Conservation (phyloP, 2,888 invertebrate species). For the Pristionchus japonicus region DNA sequence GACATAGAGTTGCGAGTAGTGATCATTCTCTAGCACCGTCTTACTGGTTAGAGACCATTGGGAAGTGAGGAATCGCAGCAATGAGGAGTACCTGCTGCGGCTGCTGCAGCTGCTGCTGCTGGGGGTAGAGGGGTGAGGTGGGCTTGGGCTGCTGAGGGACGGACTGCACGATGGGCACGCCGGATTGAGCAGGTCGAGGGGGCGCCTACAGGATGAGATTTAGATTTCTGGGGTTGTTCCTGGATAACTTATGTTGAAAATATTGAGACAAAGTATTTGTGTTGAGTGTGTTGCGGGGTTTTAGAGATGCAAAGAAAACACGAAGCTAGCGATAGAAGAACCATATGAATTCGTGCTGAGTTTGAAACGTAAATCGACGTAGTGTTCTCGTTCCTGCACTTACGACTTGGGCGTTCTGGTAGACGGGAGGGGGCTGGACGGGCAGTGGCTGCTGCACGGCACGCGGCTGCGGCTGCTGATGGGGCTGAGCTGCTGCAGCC, state of each 20-base stretch:
- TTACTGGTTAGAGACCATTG: too few species aligned
- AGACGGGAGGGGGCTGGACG: conserved; percentile 39
- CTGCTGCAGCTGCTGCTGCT: too few species aligned
- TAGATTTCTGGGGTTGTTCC: too few species aligned
- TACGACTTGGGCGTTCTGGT: conserved; percentile 8
- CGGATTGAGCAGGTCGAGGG: conserved; percentile 16
- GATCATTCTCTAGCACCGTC: too few species aligned
- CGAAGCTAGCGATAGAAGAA: too few species aligned
- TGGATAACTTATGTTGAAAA: too few species aligned
- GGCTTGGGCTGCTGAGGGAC: conserved; percentile 29
- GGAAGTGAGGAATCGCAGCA: too few species aligned
- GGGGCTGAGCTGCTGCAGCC: not conserved
- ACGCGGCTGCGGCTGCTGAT: conserved; percentile 39
- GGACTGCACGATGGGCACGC: conserved; percentile 37
- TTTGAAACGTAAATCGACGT: not conserved
- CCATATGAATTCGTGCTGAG: too few species aligned
- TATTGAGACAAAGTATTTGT: too few species aligned
- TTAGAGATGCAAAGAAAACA: too few species aligned
- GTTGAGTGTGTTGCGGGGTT: too few species aligned
- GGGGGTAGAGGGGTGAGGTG: conserved; percentile 40
- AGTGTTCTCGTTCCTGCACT: not conserved
- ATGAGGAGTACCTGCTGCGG: conserved; percentile 34
- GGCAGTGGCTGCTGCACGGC: conserved; percentile 14
- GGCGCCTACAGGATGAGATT: not conserved
- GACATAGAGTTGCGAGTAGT: too few species aligned